A percentile compares a stretch with the other conserved stretches of the same genome.
Conservation (phyloP, 2,113 vertebrate genomes). For the Gymnocephalus cernua region DNA sequence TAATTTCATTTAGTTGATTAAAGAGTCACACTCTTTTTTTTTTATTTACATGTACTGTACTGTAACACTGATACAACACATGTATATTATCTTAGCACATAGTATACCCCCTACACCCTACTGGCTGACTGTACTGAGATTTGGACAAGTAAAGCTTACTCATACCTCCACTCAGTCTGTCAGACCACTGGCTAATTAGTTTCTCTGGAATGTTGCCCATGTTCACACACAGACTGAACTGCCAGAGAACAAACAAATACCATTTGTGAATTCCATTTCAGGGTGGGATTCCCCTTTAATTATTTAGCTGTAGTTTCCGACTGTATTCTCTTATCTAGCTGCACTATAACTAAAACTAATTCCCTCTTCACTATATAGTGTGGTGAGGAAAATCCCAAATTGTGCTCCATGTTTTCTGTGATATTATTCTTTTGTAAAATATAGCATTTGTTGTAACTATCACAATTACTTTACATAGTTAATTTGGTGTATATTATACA, state of each 20-base stretch:
- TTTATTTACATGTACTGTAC: background rate
- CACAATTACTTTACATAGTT: background rate
- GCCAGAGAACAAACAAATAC: slow-evolving; percentile 60
- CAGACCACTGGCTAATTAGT: slow-evolving; percentile 66
- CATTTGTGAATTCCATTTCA: slow-evolving; percentile 61
- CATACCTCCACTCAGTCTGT: slow-evolving; percentile 57
- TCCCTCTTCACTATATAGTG: slow-evolving; percentile 7
- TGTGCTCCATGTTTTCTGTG: slow-evolving; percentile 1
- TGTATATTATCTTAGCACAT: slow-evolving; percentile 24
- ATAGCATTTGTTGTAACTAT: background rate
- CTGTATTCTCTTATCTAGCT: slow-evolving; percentile 25
- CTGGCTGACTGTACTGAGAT: slow-evolving; percentile 48
- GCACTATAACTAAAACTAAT: slow-evolving; percentile 35
- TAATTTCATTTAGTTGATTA: background rate
- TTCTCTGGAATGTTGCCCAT: slow-evolving; percentile 63
- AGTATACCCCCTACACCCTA: slow-evolving; percentile 9
- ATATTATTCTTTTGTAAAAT: slow-evolving; percentile 12
- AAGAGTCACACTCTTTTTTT: background rate
- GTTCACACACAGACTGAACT: slow-evolving; percentile 59
- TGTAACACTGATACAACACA: slow-evolving; percentile 6
- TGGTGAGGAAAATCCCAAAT: slow-evolving; percentile 16
- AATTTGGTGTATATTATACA: background rate
- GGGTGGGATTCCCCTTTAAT: slow-evolving; percentile 59
- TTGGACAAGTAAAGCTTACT: slow-evolving; percentile 41
- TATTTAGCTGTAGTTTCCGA: slow-evolving; percentile 60